Evolutionary conservation across 2,797 vertebrate species (phyloP).

Genomic region (Cottoperca gobio): DNA sequence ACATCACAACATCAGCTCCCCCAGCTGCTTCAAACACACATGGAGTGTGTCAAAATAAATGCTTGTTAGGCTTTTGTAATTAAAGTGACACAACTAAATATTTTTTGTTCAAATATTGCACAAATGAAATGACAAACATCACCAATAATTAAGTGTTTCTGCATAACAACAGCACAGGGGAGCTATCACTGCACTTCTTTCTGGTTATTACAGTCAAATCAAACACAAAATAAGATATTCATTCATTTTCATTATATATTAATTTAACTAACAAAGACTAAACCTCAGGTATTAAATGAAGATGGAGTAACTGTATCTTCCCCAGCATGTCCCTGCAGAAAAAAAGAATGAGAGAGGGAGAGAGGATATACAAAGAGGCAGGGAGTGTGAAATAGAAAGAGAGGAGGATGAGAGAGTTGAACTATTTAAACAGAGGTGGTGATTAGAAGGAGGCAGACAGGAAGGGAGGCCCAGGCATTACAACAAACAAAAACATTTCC

Average conservation of each 20-base stretch:
- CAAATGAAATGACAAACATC: neutral
- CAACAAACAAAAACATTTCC: conserved; percentile 47
- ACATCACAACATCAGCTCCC: neutral
- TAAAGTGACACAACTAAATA: too few relatives aligned
- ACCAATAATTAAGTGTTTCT: neutral
- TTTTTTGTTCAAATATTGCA: neutral
- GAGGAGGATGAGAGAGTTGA: neutral
- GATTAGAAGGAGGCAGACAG: conserved; percentile 47
- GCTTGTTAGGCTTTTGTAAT: too few relatives aligned
- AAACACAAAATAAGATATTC: neutral
- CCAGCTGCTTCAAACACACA: neutral
- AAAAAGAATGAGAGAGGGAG: neutral
- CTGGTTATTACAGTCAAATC: neutral
- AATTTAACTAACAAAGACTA: neutral
- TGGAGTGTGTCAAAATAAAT: neutral
- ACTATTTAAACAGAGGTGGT: conserved; percentile 29
- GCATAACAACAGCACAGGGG: neutral
- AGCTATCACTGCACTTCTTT: neutral
- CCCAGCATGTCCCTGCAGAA: too few relatives aligned
- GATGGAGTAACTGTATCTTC: neutral
- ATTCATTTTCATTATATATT: neutral
- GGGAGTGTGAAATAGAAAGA: conserved; percentile 4
- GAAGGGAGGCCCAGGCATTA: conserved; percentile 37
- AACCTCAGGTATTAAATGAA: neutral
- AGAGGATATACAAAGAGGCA: neutral